phyloP scores from a whole-genome alignment of 2,113 vertebrate genomes.

The Uropsilus gracilis region DNA sequence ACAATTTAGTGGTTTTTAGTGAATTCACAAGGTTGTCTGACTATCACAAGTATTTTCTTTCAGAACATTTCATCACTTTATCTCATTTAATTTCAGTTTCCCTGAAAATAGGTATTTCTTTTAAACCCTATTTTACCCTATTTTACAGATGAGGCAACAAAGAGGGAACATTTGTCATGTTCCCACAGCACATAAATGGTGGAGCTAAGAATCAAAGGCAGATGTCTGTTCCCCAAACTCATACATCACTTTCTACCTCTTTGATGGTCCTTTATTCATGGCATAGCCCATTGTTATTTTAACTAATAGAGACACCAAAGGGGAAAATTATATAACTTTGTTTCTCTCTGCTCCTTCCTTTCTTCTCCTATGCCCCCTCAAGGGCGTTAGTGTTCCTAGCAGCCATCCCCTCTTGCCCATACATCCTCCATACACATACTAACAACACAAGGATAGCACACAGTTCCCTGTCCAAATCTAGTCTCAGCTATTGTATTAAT shows the following conservation, averaged over 20 bases:
- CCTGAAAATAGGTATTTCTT: neutral
- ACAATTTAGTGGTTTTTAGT: neutral
- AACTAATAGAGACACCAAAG: neutral
- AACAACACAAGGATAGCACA: neutral
- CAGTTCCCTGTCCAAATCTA: neutral
- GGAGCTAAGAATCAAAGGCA: neutral
- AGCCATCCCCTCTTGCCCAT: neutral
- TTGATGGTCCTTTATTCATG: neutral
- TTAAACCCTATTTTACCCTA: conserved; percentile 47
- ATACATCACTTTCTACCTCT: neutral
- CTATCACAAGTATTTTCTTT: neutral
- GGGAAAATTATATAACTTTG: neutral
- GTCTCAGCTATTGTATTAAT: conserved; percentile 1
- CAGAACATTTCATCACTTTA: neutral
- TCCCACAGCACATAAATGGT: neutral
- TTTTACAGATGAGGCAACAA: conserved; percentile 44
- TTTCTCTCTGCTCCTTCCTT: conserved; percentile 12
- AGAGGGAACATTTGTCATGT: neutral
- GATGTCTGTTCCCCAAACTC: neutral
- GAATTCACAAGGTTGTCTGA: neutral
- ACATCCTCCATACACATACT: neutral
- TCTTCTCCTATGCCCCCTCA: neutral
- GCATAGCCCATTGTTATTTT: neutral
- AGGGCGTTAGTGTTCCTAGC: neutral
- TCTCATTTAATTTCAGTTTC: conserved; percentile 22